These are phyloP conservation scores for Colletes gigas DNA, from an alignment of 1,140 invertebrate species.

Conservation along the genomic window DNA sequence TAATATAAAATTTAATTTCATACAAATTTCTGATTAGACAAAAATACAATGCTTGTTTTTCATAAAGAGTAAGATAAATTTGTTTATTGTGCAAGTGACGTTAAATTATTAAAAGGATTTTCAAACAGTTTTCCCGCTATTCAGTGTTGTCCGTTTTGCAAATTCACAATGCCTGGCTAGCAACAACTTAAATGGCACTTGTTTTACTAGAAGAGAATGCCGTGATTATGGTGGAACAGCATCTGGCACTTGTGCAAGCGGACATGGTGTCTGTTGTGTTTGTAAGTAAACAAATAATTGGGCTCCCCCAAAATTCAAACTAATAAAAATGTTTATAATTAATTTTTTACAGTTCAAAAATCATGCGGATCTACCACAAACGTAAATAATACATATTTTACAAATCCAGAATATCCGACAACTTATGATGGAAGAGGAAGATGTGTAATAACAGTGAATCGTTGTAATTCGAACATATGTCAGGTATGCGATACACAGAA, in stretches of 20 bases:
- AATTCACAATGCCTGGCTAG: slow-evolving; percentile 85
- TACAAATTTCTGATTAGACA: not conserved
- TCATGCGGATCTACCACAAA: slow-evolving; percentile 86
- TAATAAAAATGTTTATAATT: not conserved
- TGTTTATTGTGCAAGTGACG: no score
- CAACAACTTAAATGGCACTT: slow-evolving; percentile 87
- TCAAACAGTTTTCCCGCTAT: slow-evolving; percentile 84
- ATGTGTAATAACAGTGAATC: slow-evolving; percentile 87
- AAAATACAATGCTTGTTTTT: not conserved
- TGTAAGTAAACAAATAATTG: slow-evolving; percentile 83
- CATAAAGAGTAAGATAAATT: not conserved
- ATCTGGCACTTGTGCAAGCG: slow-evolving; percentile 87
- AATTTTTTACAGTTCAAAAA: slow-evolving; percentile 83
- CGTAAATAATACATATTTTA: slow-evolving; percentile 92
- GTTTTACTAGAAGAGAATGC: slow-evolving; percentile 88
- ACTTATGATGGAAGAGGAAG: slow-evolving; percentile 85
- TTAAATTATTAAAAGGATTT: slow-evolving; percentile 34
- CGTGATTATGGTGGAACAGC: slow-evolving; percentile 85
- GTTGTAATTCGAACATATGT: slow-evolving; percentile 86
- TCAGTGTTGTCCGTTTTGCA: slow-evolving; percentile 87
- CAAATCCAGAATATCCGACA: slow-evolving; percentile 87
- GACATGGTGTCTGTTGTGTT: slow-evolving; percentile 88
- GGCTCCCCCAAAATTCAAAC: not conserved
- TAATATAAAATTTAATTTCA: not conserved
- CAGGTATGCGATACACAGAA: slow-evolving; percentile 82